Conservation (phyloP, 2,888 invertebrate genomes). For the Rhagonycha fulva region DNA sequence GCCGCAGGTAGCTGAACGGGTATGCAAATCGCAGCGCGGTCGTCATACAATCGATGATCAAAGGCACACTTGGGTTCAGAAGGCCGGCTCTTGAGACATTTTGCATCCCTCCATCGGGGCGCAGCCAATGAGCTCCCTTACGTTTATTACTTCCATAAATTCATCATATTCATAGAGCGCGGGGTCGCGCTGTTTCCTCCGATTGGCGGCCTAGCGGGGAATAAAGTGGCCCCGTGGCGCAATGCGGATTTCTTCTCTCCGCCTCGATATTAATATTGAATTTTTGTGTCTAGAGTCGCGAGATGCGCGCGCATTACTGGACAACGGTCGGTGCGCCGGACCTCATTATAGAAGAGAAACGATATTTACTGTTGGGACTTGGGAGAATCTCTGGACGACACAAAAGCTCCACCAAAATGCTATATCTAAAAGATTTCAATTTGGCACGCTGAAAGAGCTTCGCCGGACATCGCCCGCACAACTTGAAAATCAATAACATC, state of each 20-base stretch:
- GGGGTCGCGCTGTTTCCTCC: conserved; percentile 52
- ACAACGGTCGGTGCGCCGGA: conserved; percentile 35
- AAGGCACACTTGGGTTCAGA: conserved; percentile 34
- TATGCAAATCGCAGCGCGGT: conserved; percentile 38
- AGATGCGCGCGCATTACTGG: conserved; percentile 48
- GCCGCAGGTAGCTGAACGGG: conserved; percentile 39
- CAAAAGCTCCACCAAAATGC: conserved; percentile 40
- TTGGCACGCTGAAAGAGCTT: conserved; percentile 49
- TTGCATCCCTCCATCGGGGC: conserved; percentile 54
- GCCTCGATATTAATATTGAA: conserved; percentile 82
- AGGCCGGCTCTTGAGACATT: conserved; percentile 48
- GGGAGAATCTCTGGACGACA: conserved; percentile 34
- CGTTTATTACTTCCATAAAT: conserved; percentile 85
- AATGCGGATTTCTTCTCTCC: conserved; percentile 65
- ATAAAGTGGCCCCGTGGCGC: conserved; percentile 58
- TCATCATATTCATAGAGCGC: conserved; percentile 56
- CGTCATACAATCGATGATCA: conserved; percentile 37
- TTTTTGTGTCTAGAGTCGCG: conserved; percentile 67
- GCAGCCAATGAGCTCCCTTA: conserved; percentile 70
- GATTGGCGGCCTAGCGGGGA: conserved; percentile 55
- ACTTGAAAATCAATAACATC: conserved; percentile 58
- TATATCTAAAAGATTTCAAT: conserved; percentile 55
- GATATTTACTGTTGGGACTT: conserved; percentile 52
- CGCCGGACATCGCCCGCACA: conserved; percentile 41
- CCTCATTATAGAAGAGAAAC: conserved; percentile 47